These are phyloP conservation scores for Bucco capensis DNA, from an alignment of 2,113 vertebrate species.

Conservation along the genomic window DNA sequence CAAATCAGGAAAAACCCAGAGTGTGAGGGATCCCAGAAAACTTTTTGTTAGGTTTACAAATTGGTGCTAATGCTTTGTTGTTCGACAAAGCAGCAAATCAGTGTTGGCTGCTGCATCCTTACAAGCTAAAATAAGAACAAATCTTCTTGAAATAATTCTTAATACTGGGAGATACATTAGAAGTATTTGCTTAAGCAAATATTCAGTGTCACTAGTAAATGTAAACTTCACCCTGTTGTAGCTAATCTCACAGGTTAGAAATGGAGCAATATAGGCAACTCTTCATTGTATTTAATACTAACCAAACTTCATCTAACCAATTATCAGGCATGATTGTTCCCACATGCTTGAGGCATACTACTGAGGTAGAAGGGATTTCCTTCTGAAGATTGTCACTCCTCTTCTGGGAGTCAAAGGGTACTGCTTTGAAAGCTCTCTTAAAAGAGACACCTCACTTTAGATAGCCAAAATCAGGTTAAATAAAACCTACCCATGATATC, in stretches of 20 bases:
- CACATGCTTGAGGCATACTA: neutral
- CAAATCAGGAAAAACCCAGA: neutral
- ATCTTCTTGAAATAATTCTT: neutral
- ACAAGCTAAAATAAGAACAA: neutral
- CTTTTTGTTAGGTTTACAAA: neutral
- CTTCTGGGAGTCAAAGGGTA: neutral
- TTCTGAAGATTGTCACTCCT: neutral
- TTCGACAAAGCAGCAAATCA: neutral
- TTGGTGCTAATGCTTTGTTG: neutral
- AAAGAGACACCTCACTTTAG: neutral
- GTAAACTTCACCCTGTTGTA: neutral
- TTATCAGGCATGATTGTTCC: neutral
- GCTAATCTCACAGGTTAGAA: neutral
- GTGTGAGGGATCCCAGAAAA: neutral
- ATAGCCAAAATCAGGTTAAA: neutral
- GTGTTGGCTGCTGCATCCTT: neutral
- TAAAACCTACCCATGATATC: neutral
- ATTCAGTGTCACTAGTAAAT: neutral
- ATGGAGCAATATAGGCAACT: neutral
- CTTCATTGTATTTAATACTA: neutral
- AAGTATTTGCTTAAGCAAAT: neutral
- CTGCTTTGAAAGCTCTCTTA: neutral
- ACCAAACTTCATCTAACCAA: neutral
- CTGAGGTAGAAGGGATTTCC: neutral
- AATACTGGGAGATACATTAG: neutral